phyloP scores from a whole-genome alignment of 2,113 vertebrate genomes.

The Chloropsis cyanopogon region DNA sequence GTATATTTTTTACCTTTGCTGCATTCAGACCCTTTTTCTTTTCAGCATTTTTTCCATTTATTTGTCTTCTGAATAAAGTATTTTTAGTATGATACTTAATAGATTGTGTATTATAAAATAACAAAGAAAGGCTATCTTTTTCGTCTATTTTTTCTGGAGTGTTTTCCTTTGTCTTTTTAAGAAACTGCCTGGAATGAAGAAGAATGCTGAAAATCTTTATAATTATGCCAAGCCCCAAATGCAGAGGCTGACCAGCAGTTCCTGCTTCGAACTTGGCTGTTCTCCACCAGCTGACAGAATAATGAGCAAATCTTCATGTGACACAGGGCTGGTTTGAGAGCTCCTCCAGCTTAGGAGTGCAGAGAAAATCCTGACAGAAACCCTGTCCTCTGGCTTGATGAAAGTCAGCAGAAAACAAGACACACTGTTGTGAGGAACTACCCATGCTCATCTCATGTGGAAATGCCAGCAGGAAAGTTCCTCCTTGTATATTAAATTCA shows the following conservation, averaged over 20 bases:
- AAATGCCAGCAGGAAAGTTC: background rate
- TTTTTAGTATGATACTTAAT: background rate
- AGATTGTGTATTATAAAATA: background rate
- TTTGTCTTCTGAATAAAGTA: background rate
- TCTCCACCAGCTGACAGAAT: background rate
- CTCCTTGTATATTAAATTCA: background rate
- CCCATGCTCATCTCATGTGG: background rate
- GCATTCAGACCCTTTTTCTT: background rate
- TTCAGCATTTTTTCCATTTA: background rate
- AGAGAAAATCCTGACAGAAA: background rate
- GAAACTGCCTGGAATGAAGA: background rate
- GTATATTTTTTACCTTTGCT: background rate
- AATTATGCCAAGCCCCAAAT: background rate
- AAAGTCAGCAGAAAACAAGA: background rate
- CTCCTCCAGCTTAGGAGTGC: background rate
- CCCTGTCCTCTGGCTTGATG: background rate
- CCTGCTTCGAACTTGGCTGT: background rate
- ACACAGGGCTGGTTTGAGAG: background rate
- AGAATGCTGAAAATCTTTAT: background rate
- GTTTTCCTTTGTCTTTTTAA: background rate
- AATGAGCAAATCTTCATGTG: rapidly evolving
- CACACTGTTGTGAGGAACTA: background rate
- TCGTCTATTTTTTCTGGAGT: background rate
- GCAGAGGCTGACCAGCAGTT: background rate
- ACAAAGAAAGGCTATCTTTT: background rate